Conservation (phyloP, 2,888 invertebrate genomes). For the Diachrysia chrysitis region DNA sequence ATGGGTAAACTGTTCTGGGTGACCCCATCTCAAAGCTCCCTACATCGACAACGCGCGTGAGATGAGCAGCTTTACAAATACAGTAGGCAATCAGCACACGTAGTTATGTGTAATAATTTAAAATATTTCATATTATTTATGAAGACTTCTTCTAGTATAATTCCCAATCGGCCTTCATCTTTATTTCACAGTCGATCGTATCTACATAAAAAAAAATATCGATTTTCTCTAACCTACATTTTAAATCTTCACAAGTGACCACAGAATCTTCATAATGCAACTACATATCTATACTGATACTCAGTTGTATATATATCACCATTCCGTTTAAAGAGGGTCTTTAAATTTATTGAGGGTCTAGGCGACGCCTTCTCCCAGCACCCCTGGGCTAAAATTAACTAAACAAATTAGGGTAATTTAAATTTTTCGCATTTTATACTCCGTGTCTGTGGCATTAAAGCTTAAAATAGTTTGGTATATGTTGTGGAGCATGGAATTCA, state of each 20-base stretch:
- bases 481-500: background rate
- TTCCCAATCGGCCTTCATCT: too few relatives aligned
- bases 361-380: constrained; percentile 41
- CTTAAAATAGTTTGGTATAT: constrained; percentile 1
- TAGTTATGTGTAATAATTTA: background rate
- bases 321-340: constrained; percentile 39
- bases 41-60: background rate
- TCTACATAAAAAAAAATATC: too few relatives aligned
- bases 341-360: constrained; percentile 42
- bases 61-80: constrained; percentile 4
- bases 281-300: constrained; percentile 1
- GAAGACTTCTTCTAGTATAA: too few relatives aligned
- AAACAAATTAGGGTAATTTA: constrained; percentile 26
- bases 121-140: too few relatives aligned
- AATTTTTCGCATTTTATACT: constrained; percentile 20
- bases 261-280: constrained; percentile 6
- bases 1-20: background rate
- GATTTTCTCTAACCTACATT: too few relatives aligned
- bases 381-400: constrained; percentile 30
- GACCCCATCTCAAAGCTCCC: background rate
- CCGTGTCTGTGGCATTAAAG: background rate
- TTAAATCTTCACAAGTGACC: background rate
- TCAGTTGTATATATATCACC: constrained; percentile 14
- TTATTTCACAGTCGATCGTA: too few relatives aligned
- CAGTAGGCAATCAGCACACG: background rate